phyloP scores from a whole-genome alignment of 2,888 invertebrate genomes.

The Cantharis flavilabris region DNA sequence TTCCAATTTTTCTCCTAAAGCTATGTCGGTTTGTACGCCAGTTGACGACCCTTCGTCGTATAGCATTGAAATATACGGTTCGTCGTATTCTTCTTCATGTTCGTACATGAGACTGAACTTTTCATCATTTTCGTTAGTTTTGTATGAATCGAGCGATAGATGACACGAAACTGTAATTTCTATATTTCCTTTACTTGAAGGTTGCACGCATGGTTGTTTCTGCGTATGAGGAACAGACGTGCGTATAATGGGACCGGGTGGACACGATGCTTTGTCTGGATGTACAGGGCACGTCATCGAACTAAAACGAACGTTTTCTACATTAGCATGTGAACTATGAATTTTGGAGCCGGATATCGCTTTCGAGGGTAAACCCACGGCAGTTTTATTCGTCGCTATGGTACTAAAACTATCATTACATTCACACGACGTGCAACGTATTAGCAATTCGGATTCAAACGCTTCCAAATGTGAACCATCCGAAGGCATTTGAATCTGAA shows the following conservation, averaged over 20 bases:
- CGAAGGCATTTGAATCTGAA: background rate
- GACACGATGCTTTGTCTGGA: background rate
- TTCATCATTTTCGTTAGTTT: background rate
- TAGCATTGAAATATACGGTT: background rate
- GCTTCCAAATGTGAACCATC: background rate
- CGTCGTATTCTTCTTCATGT: constrained; percentile 23
- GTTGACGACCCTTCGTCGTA: constrained; percentile 1
- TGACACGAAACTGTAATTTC: background rate
- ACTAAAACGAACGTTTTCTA: constrained; percentile 5
- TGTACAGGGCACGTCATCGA: constrained; percentile 8
- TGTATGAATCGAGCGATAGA: background rate
- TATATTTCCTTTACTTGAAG: background rate
- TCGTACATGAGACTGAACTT: constrained; percentile 23
- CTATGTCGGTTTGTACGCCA: constrained; percentile 23
- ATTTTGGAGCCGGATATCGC: background rate
- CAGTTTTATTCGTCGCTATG: background rate
- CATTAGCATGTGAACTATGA: background rate
- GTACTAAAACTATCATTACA: background rate
- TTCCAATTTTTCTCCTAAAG: constrained; percentile 17
- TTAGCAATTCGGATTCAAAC: background rate
- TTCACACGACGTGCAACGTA: background rate
- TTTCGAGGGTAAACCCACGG: background rate
- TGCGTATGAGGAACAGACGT: background rate
- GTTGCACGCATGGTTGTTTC: background rate
- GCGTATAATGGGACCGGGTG: background rate